Percentiles rank a stretch among this genome's conserved stretches.
phyloP scores from a whole-genome alignment of 2,797 vertebrate species.

The Ceryle rudis region DNA sequence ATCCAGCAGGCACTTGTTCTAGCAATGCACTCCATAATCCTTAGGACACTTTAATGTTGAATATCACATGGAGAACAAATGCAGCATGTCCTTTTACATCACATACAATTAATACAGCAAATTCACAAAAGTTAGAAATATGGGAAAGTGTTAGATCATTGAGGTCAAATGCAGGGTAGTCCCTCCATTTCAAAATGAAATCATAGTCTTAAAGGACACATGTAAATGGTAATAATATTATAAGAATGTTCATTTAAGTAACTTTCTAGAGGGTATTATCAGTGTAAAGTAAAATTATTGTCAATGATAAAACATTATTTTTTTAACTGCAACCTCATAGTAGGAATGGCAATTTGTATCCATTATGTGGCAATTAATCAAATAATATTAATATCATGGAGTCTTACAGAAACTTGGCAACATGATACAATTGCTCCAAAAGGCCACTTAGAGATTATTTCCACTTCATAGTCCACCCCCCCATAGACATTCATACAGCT shows the following conservation, averaged over 20 bases:
- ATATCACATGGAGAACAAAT: not conserved
- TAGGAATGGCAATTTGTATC: not conserved
- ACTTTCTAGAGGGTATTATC: not conserved
- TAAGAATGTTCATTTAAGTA: slow-evolving; percentile 22
- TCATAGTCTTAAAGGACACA: not conserved
- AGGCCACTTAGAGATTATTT: slow-evolving; percentile 45
- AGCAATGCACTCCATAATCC: not conserved
- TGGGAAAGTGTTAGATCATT: not conserved
- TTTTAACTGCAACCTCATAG: slow-evolving; percentile 19
- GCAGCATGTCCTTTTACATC: not conserved
- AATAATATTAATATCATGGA: not conserved
- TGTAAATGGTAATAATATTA: not conserved
- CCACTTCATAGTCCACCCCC: not conserved
- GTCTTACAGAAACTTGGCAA: slow-evolving; percentile 41
- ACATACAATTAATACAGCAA: not conserved
- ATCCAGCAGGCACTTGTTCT: not conserved
- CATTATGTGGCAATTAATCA: slow-evolving; percentile 18
- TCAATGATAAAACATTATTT: not conserved
- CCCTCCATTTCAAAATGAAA: not conserved
- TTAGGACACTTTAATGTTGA: not conserved
- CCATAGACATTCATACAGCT: not conserved
- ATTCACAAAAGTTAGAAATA: not conserved
- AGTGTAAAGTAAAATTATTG: slow-evolving; percentile 10
- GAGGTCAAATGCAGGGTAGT: not conserved
- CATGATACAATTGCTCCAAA: slow-evolving; percentile 11